These are phyloP conservation scores for Pipistrellus pipistrellus DNA, from an alignment of 2,797 vertebrate genomes.

Conservation along the genomic window DNA sequence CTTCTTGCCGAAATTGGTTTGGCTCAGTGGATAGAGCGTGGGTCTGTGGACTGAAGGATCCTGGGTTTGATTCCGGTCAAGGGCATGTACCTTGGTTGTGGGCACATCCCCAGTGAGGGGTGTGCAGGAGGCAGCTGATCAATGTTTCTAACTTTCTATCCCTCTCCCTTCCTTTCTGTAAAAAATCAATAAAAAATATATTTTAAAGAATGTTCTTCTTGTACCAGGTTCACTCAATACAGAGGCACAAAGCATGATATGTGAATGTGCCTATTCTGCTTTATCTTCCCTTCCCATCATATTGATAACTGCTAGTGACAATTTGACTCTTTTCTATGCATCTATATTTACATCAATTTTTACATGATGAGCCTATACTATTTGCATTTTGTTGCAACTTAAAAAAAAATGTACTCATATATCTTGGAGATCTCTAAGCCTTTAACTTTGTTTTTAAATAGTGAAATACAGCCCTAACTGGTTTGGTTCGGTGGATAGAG, in stretches of 20 bases:
- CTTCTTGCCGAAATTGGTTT: neutral
- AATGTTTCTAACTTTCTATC: too few species aligned
- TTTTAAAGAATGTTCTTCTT: neutral
- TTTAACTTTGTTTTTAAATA: neutral
- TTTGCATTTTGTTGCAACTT: neutral
- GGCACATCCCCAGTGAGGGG: too few species aligned
- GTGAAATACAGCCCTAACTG: neutral
- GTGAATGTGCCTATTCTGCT: neutral
- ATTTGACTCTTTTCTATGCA: neutral
- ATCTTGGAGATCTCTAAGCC: conserved; percentile 10
- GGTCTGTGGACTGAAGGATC: too few species aligned
- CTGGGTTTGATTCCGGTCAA: too few species aligned
- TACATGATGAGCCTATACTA: neutral
- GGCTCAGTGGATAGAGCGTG: too few species aligned
- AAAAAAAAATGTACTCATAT: neutral
- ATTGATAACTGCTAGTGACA: neutral
- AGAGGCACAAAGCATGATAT: neutral
- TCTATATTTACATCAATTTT: neutral
- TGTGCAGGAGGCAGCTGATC: too few species aligned
- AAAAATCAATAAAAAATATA: too few species aligned
- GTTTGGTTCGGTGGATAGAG: too few species aligned
- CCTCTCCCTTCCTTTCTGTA: too few species aligned
- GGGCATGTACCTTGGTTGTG: too few species aligned
- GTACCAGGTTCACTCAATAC: neutral
- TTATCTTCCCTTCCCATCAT: neutral